Evolutionary conservation across 2,797 vertebrate genomes (phyloP).

Genomic region (Gymnothorax reevesii): DNA sequence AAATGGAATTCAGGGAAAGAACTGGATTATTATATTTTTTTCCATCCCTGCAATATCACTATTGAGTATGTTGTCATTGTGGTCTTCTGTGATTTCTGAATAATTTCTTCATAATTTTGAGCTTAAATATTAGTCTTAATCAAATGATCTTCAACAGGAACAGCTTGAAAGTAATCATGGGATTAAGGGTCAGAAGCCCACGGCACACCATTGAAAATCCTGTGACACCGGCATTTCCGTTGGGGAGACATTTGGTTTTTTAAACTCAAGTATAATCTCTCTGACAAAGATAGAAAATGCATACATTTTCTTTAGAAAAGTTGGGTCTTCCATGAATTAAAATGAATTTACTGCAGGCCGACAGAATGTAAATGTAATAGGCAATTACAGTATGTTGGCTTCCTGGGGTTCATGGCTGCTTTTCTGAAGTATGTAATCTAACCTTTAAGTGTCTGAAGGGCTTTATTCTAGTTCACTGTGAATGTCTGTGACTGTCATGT

Average conservation of each 20-base stretch:
- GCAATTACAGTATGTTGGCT: neutral
- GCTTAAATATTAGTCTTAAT: too few relatives aligned
- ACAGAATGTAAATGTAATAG: neutral
- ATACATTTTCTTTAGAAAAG: neutral
- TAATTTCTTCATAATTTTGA: too few relatives aligned
- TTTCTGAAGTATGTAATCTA: neutral
- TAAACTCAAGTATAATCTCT: slow-evolving; percentile 15
- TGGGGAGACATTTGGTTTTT: neutral
- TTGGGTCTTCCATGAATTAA: neutral
- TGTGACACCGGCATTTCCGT: too few relatives aligned
- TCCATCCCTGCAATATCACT: too few relatives aligned
- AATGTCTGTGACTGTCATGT: neutral
- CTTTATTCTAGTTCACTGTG: neutral
- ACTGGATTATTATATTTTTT: too few relatives aligned
- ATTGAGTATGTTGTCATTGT: too few relatives aligned
- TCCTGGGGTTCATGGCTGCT: neutral
- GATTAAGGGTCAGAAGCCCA: too few relatives aligned
- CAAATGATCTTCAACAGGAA: too few relatives aligned
- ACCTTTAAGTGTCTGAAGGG: neutral
- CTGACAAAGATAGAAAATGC: neutral
- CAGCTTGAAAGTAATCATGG: too few relatives aligned
- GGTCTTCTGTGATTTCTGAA: too few relatives aligned
- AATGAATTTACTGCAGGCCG: neutral
- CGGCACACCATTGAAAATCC: too few relatives aligned
- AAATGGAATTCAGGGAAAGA: too few relatives aligned